Percentiles rank a stretch among this genome's conserved stretches.
These are phyloP conservation scores for Eunapius fragilis DNA, from an alignment of 37 sponge, comb jelly and placozoan genomes.

Conservation along the genomic window DNA sequence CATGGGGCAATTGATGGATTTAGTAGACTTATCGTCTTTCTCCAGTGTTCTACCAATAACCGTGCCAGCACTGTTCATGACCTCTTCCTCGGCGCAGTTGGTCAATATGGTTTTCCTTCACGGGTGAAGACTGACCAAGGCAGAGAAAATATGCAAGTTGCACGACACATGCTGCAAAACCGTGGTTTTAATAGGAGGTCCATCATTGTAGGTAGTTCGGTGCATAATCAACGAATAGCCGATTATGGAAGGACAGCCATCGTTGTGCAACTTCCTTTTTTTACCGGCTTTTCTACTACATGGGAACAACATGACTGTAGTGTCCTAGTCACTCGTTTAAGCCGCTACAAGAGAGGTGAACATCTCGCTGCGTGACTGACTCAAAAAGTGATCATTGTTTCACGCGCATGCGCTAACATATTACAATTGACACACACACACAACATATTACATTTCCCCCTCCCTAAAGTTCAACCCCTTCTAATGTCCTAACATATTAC, in stretches of 20 bases:
- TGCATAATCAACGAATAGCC: slow-evolving; percentile 72
- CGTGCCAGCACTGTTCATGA: slow-evolving; percentile 50
- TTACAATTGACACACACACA: too few species aligned
- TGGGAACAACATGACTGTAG: slow-evolving; percentile 45
- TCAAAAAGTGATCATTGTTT: too few species aligned
- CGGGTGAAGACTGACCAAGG: slow-evolving; percentile 52
- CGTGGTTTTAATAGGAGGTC: slow-evolving; percentile 29
- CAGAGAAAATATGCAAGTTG: slow-evolving; percentile 48
- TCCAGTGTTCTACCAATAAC: slow-evolving; percentile 53
- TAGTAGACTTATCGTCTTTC: neutral
- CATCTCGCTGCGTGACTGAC: too few species aligned
- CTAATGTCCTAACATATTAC: too few species aligned
- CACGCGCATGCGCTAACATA: too few species aligned
- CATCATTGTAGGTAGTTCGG: slow-evolving; percentile 50
- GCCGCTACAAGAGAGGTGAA: too few species aligned
- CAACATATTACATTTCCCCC: too few species aligned
- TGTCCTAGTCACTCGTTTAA: too few species aligned
- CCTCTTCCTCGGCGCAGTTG: slow-evolving; percentile 23
- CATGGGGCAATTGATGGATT: neutral
- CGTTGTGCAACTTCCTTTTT: slow-evolving; percentile 51
- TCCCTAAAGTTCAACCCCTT: too few species aligned
- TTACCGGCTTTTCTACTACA: slow-evolving; percentile 58
- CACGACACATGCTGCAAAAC: slow-evolving; percentile 51
- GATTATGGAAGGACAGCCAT: slow-evolving; percentile 61
- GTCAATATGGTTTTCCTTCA: slow-evolving; percentile 50